Percentiles rank a stretch among this genome's conserved stretches.
These are phyloP conservation scores for Heterodera carotae DNA, from an alignment of 1,140 invertebrate genomes.

Conservation along the genomic window DNA sequence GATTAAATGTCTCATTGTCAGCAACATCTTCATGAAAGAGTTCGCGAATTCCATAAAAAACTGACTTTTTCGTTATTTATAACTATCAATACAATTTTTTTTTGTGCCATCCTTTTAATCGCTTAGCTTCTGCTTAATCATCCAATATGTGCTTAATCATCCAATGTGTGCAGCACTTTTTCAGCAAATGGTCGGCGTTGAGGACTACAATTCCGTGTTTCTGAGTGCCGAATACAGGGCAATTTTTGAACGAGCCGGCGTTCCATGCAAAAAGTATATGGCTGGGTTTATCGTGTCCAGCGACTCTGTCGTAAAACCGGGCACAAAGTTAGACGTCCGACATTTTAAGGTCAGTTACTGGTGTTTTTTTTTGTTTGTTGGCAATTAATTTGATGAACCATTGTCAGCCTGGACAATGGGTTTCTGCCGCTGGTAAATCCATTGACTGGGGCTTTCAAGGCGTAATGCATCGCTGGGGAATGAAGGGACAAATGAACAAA, in stretches of 20 bases:
- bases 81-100: no score
- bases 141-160: no score
- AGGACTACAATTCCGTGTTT: slow-evolving; percentile 60
- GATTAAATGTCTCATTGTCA: neutral
- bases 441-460: slow-evolving; percentile 95
- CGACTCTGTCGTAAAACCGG: slow-evolving; percentile 79
- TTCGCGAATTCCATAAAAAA: no score
- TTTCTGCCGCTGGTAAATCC: slow-evolving; percentile 89
- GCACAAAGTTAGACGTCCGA: slow-evolving; percentile 79
- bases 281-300: slow-evolving; percentile 83
- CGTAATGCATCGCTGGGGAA: slow-evolving; percentile 91
- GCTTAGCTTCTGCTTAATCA: no score
- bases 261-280: slow-evolving; percentile 83
- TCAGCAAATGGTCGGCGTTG: slow-evolving; percentile 62
- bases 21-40: no score
- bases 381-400: no score
- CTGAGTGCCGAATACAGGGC: slow-evolving; percentile 86
- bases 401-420: slow-evolving; percentile 78
- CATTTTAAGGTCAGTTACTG: slow-evolving; percentile 74
- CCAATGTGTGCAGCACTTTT: no score
- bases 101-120: no score
- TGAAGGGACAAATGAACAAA: slow-evolving; percentile 89
- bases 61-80: no score
- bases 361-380: neutral
- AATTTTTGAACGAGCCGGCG: slow-evolving; percentile 81